phyloP scores from a whole-genome alignment of 2,888 invertebrate genomes.

The Agrochola lota region DNA sequence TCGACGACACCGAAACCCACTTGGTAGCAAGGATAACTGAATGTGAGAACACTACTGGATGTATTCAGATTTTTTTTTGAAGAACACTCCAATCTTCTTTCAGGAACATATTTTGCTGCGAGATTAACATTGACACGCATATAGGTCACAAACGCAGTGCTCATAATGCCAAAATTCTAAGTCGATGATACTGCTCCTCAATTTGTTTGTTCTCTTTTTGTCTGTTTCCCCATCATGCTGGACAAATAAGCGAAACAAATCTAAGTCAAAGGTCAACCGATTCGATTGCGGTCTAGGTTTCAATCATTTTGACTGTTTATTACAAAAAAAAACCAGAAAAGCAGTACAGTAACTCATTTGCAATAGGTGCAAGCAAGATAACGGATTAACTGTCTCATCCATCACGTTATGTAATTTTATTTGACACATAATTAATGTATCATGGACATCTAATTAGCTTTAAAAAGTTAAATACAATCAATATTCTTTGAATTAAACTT shows the following conservation, averaged over 20 bases:
- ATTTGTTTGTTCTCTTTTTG: constrained; percentile 8
- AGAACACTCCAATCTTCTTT: background rate
- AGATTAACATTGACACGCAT: constrained; percentile 22
- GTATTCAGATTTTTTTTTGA: constrained; percentile 7
- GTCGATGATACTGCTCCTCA: background rate
- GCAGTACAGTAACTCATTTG: constrained; percentile 7
- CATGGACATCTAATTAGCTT: constrained; percentile 35
- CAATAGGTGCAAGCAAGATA: constrained; percentile 25
- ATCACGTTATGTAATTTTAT: constrained; percentile 43
- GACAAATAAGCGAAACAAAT: constrained; percentile 4
- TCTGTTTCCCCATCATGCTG: background rate
- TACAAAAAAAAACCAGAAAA: constrained; percentile 15
- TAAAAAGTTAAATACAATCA: constrained; percentile 6
- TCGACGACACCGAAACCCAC: constrained; percentile 45
- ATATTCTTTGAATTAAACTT: constrained; percentile 15
- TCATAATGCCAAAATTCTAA: constrained; percentile 26
- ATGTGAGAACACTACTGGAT: constrained; percentile 12
- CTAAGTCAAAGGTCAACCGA: constrained; percentile 4
- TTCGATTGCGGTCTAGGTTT: background rate
- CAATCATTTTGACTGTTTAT: background rate
- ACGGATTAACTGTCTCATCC: constrained; percentile 12
- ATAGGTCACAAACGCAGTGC: constrained; percentile 7
- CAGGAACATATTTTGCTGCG: background rate
- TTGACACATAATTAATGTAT: constrained; percentile 38
- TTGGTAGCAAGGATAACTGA: constrained; percentile 32